These are phyloP conservation scores for Oreochromis tanganicae DNA, from an alignment of 2,113 vertebrate genomes.

Conservation along the genomic window DNA sequence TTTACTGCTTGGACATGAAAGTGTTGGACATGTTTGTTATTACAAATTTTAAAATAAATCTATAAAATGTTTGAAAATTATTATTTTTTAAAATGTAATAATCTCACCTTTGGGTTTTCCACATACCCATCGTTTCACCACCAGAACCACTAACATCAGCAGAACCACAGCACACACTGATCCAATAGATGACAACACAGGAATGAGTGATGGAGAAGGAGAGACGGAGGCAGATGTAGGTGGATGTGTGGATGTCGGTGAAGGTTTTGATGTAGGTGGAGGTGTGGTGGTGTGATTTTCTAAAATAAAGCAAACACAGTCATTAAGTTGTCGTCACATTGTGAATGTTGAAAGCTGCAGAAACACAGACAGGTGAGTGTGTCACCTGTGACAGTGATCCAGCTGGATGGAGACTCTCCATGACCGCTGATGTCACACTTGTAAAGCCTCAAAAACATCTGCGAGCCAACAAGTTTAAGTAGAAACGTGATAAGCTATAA, in stretches of 20 bases:
- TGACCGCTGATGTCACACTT: no score
- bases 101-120: background rate
- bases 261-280: background rate
- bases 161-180: background rate
- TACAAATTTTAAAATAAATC: background rate
- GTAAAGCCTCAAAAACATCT: no score
- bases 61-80: background rate
- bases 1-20: background rate
- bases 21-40: fast-evolving
- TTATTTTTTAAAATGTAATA: background rate
- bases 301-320: no score
- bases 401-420: no score
- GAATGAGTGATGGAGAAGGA: fast-evolving
- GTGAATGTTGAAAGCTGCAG: no score
- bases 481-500: no score
- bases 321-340: no score
- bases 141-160: background rate
- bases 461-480: no score
- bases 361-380: no score
- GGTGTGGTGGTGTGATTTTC: background rate
- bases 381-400: no score
- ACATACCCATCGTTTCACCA: fast-evolving
- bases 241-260: no score
- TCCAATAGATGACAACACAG: background rate
- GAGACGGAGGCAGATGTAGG: fast-evolving